Evolutionary conservation across 1,140 invertebrate species (phyloP), one percentile per base, ranked within the genome.

Genomic region (Pygmarrhopalites habei): DNA sequence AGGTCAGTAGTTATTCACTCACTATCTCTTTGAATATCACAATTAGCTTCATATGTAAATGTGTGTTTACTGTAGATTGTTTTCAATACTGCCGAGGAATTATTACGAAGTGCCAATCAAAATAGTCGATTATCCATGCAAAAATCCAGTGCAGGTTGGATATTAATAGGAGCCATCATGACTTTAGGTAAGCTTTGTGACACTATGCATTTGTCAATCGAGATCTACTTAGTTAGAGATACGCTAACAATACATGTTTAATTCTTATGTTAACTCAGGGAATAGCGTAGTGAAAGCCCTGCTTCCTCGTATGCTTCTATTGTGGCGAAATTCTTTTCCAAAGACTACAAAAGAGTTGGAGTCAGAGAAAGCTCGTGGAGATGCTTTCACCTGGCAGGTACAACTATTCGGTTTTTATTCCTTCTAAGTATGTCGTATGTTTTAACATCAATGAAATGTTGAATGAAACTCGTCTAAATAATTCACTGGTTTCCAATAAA

Each of bases 301-400:
- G 25, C 75, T 96, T 46, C 93, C 94, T 0, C 80, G 95, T 67
- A 93, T 99, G 88, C 74, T 98, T 59, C 75, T 97, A 2, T 77
- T 99, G 2, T 99, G 97, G 97, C 85, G 93, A 71, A 97, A 97
- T 77, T 95, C 94, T 28, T 99, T 99, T 76, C 95, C 96, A 0
- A 82, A 93, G 44, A 96, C 93, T 0, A 86, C 85, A 29, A 96
- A 96, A 74, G 95, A 99, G 76, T 80, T 98, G 23, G 95, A 98
- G 73, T 92, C 90, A 7, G 95, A 99, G 78, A 98, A 97, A 74
- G 89, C 91, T 0, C 82, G 95, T 63, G 96, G 96, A 7, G 96
- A 99, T 81, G 89, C 92, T 0, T 98, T 98, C 75, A 99, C 95
- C 43, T 99, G 96, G 96, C 94, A 98, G 81, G 78, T 79, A 66